A percentile compares a stretch with the other conserved stretches of the same genome.
Evolutionary conservation across 2,113 vertebrate genomes (phyloP).

Genomic region (Halichoerus grypus): DNA sequence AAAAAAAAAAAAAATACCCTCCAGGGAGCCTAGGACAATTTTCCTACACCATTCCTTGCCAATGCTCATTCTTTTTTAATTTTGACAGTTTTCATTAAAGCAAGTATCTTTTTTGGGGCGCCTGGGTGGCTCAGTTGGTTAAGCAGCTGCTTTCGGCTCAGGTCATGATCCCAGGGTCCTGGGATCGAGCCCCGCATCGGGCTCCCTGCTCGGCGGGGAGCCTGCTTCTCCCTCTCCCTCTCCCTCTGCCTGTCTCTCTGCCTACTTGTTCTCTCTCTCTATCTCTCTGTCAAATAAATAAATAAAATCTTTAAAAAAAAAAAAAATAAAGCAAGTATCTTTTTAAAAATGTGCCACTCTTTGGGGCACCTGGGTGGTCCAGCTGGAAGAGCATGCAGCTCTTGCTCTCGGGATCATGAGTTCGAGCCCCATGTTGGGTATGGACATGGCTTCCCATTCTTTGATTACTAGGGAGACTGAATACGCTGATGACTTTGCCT

Average conservation of each 20-base stretch:
- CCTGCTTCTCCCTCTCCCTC: too few relatives aligned
- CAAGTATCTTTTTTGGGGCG: neutral
- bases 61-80: neutral
- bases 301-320: too few relatives aligned
- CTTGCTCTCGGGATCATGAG: neutral
- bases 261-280: too few relatives aligned
- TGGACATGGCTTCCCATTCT: neutral
- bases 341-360: neutral
- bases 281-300: too few relatives aligned
- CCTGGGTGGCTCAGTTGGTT: too few relatives aligned
- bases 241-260: too few relatives aligned
- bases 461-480: neutral
- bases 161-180: too few relatives aligned
- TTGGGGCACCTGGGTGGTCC: neutral
- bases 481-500: neutral
- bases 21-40: neutral
- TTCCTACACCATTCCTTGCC: neutral
- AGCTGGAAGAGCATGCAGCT: fast-evolving
- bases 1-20: neutral
- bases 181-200: too few relatives aligned
- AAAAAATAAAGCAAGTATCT: neutral
- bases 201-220: too few relatives aligned
- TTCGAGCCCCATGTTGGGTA: neutral
- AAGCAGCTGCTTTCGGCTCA: too few relatives aligned
- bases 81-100: conserved; percentile 8